These are phyloP conservation scores for Parnassius smintheus DNA, from an alignment of 2,888 invertebrate species.

Conservation along the genomic window DNA sequence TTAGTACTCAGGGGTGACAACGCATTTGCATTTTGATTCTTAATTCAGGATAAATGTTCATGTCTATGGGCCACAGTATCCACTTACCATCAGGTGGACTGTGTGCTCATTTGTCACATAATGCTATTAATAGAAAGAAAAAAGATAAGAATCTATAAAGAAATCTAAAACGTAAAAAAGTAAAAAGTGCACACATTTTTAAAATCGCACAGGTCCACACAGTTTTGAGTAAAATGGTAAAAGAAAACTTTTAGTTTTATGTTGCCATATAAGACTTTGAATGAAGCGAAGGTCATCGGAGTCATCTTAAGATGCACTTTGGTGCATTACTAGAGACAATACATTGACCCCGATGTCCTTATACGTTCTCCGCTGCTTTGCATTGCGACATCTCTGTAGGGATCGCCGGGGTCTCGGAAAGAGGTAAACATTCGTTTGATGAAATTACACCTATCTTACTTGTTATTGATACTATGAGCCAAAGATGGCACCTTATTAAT, in stretches of 20 bases:
- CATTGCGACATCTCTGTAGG: constrained; percentile 35
- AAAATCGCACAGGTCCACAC: no score
- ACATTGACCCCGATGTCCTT: constrained; percentile 43
- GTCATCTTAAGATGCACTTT: constrained; percentile 48
- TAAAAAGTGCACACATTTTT: no score
- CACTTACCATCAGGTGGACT: no score
- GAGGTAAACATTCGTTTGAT: constrained; percentile 27
- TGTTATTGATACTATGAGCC: not conserved
- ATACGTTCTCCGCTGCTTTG: constrained; percentile 32
- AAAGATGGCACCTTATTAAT: no score
- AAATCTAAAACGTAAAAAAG: no score
- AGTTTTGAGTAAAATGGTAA: not conserved
- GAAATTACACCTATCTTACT: constrained; percentile 18
- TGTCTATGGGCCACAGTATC: no score
- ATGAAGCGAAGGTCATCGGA: constrained; percentile 44
- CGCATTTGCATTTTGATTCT: no score
- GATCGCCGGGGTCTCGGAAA: constrained; percentile 25
- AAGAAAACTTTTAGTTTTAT: not conserved
- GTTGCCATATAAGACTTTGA: constrained; percentile 14
- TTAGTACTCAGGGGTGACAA: no score
- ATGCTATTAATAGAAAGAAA: no score
- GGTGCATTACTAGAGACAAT: constrained; percentile 44
- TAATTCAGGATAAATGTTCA: no score
- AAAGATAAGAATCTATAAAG: no score
- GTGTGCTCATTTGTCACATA: no score